A percentile compares a stretch with the other conserved stretches of the same genome.
phyloP scores from a whole-genome alignment of 2,888 invertebrate genomes.

The Sussaba pulchella region DNA sequence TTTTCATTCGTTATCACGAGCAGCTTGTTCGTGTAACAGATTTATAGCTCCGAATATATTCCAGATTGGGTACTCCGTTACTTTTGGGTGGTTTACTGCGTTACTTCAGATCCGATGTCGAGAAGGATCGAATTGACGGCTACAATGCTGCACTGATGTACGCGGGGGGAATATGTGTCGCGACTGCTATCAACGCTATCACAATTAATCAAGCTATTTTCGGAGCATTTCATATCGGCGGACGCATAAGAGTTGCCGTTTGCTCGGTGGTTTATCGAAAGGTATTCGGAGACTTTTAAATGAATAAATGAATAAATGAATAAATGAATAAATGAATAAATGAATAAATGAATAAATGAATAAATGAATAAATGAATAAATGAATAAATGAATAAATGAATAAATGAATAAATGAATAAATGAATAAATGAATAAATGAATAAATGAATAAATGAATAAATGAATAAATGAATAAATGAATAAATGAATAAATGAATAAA shows the following conservation, averaged over 20 bases:
- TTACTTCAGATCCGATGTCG: conserved; percentile 85
- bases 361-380: too few species aligned
- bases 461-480: neutral
- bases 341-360: neutral
- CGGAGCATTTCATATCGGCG: conserved; percentile 91
- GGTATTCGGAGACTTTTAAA: conserved; percentile 83
- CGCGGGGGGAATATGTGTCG: conserved; percentile 80
- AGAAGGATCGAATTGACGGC: conserved; percentile 60
- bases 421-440: neutral
- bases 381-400: neutral
- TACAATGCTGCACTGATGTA: conserved; percentile 79
- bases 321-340: neutral
- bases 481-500: neutral
- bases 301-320: neutral
- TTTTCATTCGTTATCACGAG: neutral
- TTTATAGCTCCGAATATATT: neutral
- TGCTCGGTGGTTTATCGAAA: conserved; percentile 95
- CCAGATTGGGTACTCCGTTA: conserved; percentile 88
- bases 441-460: too few species aligned
- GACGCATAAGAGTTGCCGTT: conserved; percentile 92
- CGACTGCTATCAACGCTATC: conserved; percentile 85
- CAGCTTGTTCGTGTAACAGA: neutral
- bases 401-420: neutral
- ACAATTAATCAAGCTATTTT: conserved; percentile 89
- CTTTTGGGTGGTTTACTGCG: conserved; percentile 88